These are phyloP conservation scores for Notoglanidium macrostoma DNA, from an alignment of 2,797 vertebrate species.

Conservation along the genomic window DNA sequence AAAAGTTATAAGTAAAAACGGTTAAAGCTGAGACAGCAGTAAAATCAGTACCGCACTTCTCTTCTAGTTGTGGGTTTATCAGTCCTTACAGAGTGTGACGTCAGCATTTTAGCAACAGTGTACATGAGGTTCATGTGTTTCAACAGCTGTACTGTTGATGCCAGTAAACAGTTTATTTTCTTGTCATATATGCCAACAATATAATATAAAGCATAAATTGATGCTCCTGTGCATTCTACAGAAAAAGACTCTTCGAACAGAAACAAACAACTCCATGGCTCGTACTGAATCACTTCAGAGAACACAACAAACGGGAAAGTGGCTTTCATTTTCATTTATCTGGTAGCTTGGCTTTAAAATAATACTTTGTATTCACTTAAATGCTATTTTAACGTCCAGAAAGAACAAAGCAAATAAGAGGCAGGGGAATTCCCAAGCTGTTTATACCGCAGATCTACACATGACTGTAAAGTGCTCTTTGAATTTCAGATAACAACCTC, in stretches of 20 bases:
- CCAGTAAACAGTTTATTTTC: neutral
- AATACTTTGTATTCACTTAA: neutral
- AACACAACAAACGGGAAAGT: neutral
- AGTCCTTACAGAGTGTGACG: neutral
- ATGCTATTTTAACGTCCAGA: neutral
- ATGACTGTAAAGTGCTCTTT: neutral
- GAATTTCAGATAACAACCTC: too few species aligned
- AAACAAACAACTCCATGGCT: neutral
- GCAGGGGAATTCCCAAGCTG: neutral
- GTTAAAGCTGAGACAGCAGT: neutral
- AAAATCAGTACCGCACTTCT: constrained; percentile 16
- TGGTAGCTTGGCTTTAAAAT: neutral
- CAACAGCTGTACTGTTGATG: neutral
- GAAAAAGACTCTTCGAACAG: neutral
- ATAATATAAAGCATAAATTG: neutral
- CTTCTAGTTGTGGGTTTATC: neutral
- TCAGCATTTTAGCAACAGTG: neutral
- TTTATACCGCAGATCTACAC: neutral
- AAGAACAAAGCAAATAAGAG: neutral
- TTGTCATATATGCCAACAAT: neutral
- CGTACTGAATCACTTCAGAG: neutral
- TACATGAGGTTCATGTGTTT: neutral
- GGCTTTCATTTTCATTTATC: neutral
- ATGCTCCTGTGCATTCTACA: neutral
- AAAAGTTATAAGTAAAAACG: neutral